Base-by-base conservation (phyloP, 2,797 vertebrate species). In the Peromyscus eremicus region DNA sequence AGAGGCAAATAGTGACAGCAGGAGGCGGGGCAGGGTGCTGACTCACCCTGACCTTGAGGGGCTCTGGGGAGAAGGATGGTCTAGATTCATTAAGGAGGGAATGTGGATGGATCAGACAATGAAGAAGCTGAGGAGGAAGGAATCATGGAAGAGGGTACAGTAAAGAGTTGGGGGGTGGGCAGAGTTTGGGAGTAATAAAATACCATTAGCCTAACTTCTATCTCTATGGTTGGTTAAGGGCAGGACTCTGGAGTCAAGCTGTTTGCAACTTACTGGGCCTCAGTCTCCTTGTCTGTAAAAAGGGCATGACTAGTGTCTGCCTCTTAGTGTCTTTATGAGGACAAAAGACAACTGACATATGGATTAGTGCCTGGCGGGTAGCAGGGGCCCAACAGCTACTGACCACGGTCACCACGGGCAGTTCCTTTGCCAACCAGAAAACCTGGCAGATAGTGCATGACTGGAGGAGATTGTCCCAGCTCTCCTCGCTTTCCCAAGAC, bases 231-330 rank as follows among this genome's bases (percentile, higher is more conserved):
- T 23, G 6, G 23, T 94, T 73, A 40, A 92, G 80, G 43, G 73
- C 60, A 37, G 55, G 46, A 57, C 29, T 91, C 34, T 84, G 87
- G 37, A 91, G 37, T 87, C 12, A 73, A 9, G 7, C 49, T 87
- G 37, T 57, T 71, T 32, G 66, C 81, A 34, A 40, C 10, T 83
- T 86, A 19, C 57, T 77, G 37, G 84, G 64, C 40, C 40, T 93
- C 43, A n/a, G 76, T 94, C 25, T 83, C n/a, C 62, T 93, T 81
- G 60, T 60, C 93, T 94, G 29, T 91, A 77, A 96, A 82, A 60
- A 70, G 85, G 83, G 57, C 37, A 10, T 43, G 73, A 57, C 85
- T 52, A 46, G 23, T 64, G 23, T 55, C 37, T 60, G 11, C 37
- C 32, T 95, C 46, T 55, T 3, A 87, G 84, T 12, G 34, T 40